Conservation (phyloP, 35 echinoderm and acorn worm species). For the Ophiothrix spiculata region DNA sequence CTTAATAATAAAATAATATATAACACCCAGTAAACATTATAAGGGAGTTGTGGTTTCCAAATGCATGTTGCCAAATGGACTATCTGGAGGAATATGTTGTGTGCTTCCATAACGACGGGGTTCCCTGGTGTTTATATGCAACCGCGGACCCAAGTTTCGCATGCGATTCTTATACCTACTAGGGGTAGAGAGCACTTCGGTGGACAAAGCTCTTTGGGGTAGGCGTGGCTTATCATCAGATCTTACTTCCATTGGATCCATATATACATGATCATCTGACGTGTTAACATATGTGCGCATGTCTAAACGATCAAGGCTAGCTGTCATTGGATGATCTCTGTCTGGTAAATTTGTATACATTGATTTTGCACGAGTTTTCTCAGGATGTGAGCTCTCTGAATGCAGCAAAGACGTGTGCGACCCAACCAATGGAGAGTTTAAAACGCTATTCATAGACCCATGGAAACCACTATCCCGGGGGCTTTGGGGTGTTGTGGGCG, state of each 20-base stretch:
- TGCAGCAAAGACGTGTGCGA: background rate
- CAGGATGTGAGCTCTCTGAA: background rate
- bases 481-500: background rate
- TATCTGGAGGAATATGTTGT: background rate
- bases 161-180: background rate
- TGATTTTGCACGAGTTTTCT: background rate
- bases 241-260: background rate
- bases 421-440: too few relatives aligned
- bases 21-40: too few relatives aligned
- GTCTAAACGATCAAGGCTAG: background rate
- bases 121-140: background rate
- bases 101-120: background rate
- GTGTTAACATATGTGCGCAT: background rate
- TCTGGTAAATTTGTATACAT: background rate
- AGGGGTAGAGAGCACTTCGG: background rate
- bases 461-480: background rate
- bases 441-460: too few relatives aligned
- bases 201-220: background rate
- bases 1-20: too few relatives aligned
- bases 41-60: background rate
- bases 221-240: background rate
- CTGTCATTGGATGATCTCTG: too few relatives aligned
- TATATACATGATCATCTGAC: background rate
- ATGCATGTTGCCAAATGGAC: background rate
- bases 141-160: background rate